phyloP scores from a whole-genome alignment of 1,140 invertebrate genomes.

The Tetragnatha versicolor region DNA sequence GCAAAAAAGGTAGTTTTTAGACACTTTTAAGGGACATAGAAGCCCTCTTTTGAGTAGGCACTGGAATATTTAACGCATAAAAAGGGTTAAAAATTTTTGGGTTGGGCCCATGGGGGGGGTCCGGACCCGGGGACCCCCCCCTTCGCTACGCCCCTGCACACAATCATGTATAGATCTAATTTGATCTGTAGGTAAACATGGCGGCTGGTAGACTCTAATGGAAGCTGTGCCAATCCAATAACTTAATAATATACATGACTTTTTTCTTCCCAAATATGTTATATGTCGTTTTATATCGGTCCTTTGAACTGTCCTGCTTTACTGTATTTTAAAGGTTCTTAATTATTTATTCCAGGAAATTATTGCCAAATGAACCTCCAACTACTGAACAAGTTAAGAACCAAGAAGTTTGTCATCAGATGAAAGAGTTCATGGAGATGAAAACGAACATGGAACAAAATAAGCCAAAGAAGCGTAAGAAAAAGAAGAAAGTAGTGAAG shows the following conservation, averaged over 20 bases:
- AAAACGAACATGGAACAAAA: constrained; percentile 45
- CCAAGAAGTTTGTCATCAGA: constrained; percentile 15
- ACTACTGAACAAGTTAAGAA: background rate
- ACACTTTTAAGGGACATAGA: no score
- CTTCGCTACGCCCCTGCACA: no score
- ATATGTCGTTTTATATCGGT: background rate
- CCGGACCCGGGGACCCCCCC: no score
- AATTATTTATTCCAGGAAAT: constrained; percentile 9
- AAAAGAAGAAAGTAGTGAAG: constrained; percentile 24
- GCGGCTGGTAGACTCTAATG: no score
- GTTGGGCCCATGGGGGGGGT: no score
- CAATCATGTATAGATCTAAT: no score
- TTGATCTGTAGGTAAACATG: no score
- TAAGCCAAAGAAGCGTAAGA: constrained; percentile 37
- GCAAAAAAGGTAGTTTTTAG: no score
- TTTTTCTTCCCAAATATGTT: background rate
- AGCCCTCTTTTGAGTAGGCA: no score
- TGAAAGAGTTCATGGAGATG: constrained; percentile 24
- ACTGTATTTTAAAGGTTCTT: constrained; percentile 2
- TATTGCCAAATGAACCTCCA: constrained; percentile 10
- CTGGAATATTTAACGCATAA: no score
- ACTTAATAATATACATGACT: background rate
- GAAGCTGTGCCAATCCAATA: background rate
- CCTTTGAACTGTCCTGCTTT: background rate
- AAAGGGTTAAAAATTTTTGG: no score